These are phyloP conservation scores for Auanema freiburgensis DNA, from an alignment of 2,888 invertebrate species.

Conservation along the genomic window DNA sequence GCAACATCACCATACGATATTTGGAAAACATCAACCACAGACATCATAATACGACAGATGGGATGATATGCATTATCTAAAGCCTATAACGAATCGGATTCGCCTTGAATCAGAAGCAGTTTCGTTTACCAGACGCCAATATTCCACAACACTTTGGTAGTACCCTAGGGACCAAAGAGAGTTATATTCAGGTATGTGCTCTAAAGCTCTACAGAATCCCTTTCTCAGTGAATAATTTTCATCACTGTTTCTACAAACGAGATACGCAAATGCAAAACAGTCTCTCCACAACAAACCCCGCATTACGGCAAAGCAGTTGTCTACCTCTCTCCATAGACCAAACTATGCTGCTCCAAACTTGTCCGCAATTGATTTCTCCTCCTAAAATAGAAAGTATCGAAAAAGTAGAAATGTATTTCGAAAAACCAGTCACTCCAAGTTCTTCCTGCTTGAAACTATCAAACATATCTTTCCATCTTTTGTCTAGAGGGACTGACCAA, in stretches of 20 bases:
- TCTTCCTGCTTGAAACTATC: conserved; percentile 14
- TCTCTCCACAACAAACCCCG: background rate
- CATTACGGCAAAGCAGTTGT: conserved; percentile 11
- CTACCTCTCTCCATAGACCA: conserved; percentile 11
- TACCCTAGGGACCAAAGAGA: conserved; percentile 13
- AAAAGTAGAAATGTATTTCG: no score
- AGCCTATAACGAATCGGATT: conserved; percentile 9
- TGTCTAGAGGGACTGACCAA: conserved; percentile 11
- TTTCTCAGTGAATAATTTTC: background rate
- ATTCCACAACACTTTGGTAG: conserved; percentile 13
- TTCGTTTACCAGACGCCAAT: conserved; percentile 17
- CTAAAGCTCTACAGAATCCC: conserved; percentile 12
- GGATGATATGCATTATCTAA: conserved; percentile 19
- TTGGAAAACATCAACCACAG: conserved; percentile 11
- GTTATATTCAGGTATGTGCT: conserved; percentile 13
- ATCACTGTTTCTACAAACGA: background rate
- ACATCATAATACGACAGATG: conserved; percentile 10
- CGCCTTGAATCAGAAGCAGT: background rate
- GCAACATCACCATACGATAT: conserved; percentile 14
- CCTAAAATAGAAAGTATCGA: background rate
- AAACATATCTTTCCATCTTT: conserved; percentile 14
- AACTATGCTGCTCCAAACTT: conserved; percentile 17
- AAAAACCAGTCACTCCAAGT: conserved; percentile 10
- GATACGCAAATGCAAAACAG: no score
- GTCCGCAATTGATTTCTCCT: conserved; percentile 3